Evolutionary conservation across 2,113 vertebrate species (phyloP), one percentile per base, ranked within the genome.

Genomic region (Oplegnathus fasciatus): DNA sequence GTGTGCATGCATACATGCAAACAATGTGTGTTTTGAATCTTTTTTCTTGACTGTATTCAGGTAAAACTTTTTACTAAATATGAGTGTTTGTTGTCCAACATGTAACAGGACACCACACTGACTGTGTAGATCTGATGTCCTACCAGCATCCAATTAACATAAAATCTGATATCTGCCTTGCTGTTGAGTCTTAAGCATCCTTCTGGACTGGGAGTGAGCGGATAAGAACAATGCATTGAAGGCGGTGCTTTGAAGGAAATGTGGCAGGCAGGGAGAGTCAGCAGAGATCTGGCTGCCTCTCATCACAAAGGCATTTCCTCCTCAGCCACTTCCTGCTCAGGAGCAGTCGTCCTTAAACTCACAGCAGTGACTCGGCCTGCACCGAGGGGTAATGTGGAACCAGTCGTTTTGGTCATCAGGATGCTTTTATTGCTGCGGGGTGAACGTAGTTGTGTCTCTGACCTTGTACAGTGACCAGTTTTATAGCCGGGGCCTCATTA

Each of bases 281-380:
- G 77, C 82, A 54, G 26, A 78, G 76, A 85, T 89, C 73, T 78
- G 80, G 78, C 83, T 32, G 79, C 76, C 86, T 92, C 88, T 94
- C 89, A 93, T 93, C 89, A 90, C 89, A 93, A 89, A 91, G 94
- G 94, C 93, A 96, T 96, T 96, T 96, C 95, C 95, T 94, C 86
- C 88, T 89, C 70, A 61, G 91, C 81, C 87, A 89, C 90, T 93
- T 92, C 91, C 94, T 93, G 89, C 81, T 89, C 68, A 76, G 84
- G 76, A 85, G 75, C 82, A 71, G 28, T 60, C 61, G 58, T 92
- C 87, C 83, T 81, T 80, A 83, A 87, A 82, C 67, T 80, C 75
- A 3, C 68, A 83, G 77, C 81, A 42, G 54, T 61, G 68, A 3
- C 57, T 52, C 14, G 13, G n/a, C 28, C 64, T 75, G 54, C 4